Evolutionary conservation across 2,797 vertebrate genomes (phyloP).

Genomic region (Notoglanidium macrostoma): DNA sequence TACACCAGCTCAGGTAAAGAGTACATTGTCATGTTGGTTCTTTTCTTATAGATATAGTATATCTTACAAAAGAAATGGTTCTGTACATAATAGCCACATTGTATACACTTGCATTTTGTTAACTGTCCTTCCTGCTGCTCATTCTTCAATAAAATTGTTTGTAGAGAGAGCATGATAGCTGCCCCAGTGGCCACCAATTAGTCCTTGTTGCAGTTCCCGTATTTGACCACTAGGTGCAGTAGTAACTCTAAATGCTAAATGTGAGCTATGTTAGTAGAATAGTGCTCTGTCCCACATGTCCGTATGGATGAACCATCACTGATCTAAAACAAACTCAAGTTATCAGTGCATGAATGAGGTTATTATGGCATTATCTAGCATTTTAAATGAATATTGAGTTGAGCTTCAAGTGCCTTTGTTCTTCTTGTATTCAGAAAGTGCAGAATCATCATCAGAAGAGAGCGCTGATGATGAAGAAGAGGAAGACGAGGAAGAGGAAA

Average conservation of each 20-base stretch:
- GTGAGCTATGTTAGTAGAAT: background rate
- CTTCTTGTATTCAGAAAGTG: slow-evolving; percentile 32
- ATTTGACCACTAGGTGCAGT: background rate
- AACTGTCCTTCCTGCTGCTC: background rate
- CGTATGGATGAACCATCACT: background rate
- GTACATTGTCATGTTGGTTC: background rate
- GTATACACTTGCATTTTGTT: background rate
- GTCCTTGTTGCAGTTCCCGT: background rate
- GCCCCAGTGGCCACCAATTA: background rate
- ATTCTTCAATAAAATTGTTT: background rate
- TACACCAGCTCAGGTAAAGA: slow-evolving; percentile 41
- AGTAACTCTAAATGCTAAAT: background rate
- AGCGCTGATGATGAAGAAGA: slow-evolving; percentile 50
- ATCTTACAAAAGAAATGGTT: background rate
- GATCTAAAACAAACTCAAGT: background rate
- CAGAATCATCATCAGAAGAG: slow-evolving; percentile 42
- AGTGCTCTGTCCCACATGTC: background rate
- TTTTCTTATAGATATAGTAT: background rate
- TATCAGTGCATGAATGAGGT: background rate
- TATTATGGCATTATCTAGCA: background rate
- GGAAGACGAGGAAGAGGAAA: slow-evolving; percentile 29
- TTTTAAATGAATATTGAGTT: background rate
- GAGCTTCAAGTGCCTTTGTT: background rate
- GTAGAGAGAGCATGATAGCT: background rate
- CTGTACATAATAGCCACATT: background rate